A percentile compares a stretch with the other conserved stretches of the same genome.
Conservation (phyloP, 2,797 vertebrate species). For the Tenualosa ilisha region DNA sequence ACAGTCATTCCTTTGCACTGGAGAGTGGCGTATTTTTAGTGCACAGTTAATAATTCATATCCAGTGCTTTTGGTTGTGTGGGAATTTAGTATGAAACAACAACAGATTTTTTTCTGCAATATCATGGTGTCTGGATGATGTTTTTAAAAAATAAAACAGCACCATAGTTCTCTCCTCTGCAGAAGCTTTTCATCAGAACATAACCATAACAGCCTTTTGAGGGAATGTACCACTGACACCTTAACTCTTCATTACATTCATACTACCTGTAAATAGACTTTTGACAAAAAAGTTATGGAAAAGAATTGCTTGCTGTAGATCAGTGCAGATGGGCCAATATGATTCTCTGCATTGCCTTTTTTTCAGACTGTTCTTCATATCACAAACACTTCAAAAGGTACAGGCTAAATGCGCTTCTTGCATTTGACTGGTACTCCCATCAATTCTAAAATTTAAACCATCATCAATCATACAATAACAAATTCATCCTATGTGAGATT, state of each 20-base stretch:
- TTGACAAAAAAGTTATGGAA: background rate
- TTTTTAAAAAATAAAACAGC: background rate
- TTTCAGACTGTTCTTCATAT: background rate
- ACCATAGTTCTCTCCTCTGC: background rate
- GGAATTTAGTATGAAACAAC: constrained; percentile 1
- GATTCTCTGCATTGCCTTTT: background rate
- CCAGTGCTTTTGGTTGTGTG: constrained; percentile 3
- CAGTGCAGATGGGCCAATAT: background rate
- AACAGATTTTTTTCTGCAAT: background rate
- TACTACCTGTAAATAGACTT: background rate
- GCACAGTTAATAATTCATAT: constrained; percentile 22
- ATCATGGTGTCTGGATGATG: constrained; percentile 5
- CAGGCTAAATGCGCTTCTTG: background rate
- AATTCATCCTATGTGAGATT: background rate
- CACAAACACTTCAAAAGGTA: background rate
- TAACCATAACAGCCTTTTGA: background rate
- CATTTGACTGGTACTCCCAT: background rate
- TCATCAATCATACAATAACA: background rate
- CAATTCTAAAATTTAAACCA: background rate
- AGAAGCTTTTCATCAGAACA: background rate
- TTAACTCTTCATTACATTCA: background rate
- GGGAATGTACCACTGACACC: background rate
- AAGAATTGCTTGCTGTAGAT: background rate
- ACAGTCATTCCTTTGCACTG: constrained; percentile 4
- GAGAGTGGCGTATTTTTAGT: background rate